These are phyloP conservation scores for Amorpha juglandis DNA, from an alignment of 2,888 invertebrate genomes.

Conservation along the genomic window DNA sequence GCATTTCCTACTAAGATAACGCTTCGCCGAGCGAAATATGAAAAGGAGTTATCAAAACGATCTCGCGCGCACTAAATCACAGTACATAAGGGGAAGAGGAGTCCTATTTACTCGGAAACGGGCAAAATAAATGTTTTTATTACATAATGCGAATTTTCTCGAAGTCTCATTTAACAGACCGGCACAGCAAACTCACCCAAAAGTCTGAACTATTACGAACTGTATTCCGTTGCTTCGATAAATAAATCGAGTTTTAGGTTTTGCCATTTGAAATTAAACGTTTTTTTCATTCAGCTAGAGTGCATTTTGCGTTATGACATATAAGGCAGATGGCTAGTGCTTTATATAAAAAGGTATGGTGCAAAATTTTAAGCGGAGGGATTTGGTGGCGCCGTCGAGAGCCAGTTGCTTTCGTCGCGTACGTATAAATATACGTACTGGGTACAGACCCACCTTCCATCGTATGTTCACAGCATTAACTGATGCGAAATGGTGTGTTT, in stretches of 20 bases:
- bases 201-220: conserved; percentile 42
- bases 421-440: conserved; percentile 40
- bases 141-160: conserved; percentile 83
- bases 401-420: conserved; percentile 44
- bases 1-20: conserved; percentile 80
- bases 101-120: conserved; percentile 81
- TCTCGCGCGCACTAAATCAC: conserved; percentile 83
- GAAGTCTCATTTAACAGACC: conserved; percentile 61
- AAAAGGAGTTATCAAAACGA: conserved; percentile 82
- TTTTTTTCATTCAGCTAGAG: conserved; percentile 42
- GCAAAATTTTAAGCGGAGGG: conserved; percentile 82
- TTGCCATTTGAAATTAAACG: conserved; percentile 45
- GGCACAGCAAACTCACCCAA: conserved; percentile 47
- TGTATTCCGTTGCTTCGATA: conserved; percentile 45
- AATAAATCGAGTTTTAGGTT: conserved; percentile 37
- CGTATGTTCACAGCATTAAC: neutral
- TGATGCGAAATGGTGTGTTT: neutral
- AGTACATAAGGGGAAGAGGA: conserved; percentile 80
- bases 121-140: conserved; percentile 83
- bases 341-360: conserved; percentile 78
- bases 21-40: conserved; percentile 77
- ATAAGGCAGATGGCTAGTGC: conserved; percentile 59
- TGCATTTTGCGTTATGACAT: conserved; percentile 45
- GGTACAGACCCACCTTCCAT: neutral
- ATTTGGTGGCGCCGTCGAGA: conserved; percentile 66